phyloP scores from a whole-genome alignment of 1,140 invertebrate genomes.

The Acyrthosiphon pisum region DNA sequence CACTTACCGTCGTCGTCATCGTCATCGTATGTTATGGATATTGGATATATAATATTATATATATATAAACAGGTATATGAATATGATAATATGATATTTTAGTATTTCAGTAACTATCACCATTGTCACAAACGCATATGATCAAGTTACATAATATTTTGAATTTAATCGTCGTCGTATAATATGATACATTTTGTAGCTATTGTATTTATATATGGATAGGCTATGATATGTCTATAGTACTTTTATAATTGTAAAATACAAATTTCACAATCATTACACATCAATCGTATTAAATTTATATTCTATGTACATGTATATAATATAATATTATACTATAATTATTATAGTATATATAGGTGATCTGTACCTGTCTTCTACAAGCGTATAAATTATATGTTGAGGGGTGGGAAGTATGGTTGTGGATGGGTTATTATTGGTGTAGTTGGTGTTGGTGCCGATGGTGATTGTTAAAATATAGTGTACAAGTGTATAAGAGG shows the following conservation, averaged over 20 bases:
- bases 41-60: too few species aligned
- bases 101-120: neutral
- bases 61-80: neutral
- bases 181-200: neutral
- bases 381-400: neutral
- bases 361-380: neutral
- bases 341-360: too few species aligned
- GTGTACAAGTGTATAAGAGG: neutral
- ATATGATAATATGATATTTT: neutral
- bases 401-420: neutral
- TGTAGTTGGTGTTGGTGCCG: neutral
- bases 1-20: neutral
- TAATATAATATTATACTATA: neutral
- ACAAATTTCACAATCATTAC: neutral
- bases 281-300: neutral
- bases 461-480: slow-evolving; percentile 12
- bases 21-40: neutral
- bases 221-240: neutral
- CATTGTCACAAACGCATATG: neutral
- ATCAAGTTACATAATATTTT: neutral
- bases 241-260: neutral
- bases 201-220: neutral
- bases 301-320: too few species aligned
- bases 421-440: neutral
- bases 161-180: neutral